Evolutionary conservation across 2,888 invertebrate species (phyloP).

Genomic region (Andrena bicolor): DNA sequence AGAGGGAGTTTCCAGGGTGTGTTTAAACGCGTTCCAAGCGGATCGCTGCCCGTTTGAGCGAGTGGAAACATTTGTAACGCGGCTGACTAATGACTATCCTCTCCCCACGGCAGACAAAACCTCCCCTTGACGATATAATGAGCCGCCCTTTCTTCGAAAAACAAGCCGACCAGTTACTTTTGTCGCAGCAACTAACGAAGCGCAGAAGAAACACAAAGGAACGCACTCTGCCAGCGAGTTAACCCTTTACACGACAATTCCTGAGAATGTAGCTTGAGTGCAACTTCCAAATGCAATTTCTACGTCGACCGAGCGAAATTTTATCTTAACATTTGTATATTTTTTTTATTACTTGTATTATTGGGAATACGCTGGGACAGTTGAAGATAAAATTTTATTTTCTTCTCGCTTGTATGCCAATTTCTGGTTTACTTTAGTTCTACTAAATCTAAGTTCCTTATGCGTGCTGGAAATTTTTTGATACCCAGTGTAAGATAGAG

Average conservation of each 20-base stretch:
- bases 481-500: too few relatives aligned
- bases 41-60: constrained; percentile 21
- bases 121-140: background rate
- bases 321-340: background rate
- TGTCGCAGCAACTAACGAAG: constrained; percentile 15
- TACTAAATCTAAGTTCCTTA: too few relatives aligned
- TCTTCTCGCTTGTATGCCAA: too few relatives aligned
- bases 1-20: background rate
- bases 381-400: too few relatives aligned
- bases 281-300: constrained; percentile 3
- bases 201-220: constrained; percentile 26
- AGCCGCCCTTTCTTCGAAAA: background rate
- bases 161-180: constrained; percentile 18
- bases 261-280: constrained; percentile 7
- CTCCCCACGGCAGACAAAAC: background rate
- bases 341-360: background rate
- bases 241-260: constrained; percentile 28
- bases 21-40: constrained; percentile 10
- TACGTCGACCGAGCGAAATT: background rate
- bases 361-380: too few relatives aligned
- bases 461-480: too few relatives aligned
- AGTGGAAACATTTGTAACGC: constrained; percentile 49
- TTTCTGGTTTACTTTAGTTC: too few relatives aligned
- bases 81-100: constrained; percentile 37
- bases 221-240: constrained; percentile 10